These are phyloP conservation scores for Rhagoletis zephyria DNA, from an alignment of 1,140 invertebrate genomes.

Conservation along the genomic window DNA sequence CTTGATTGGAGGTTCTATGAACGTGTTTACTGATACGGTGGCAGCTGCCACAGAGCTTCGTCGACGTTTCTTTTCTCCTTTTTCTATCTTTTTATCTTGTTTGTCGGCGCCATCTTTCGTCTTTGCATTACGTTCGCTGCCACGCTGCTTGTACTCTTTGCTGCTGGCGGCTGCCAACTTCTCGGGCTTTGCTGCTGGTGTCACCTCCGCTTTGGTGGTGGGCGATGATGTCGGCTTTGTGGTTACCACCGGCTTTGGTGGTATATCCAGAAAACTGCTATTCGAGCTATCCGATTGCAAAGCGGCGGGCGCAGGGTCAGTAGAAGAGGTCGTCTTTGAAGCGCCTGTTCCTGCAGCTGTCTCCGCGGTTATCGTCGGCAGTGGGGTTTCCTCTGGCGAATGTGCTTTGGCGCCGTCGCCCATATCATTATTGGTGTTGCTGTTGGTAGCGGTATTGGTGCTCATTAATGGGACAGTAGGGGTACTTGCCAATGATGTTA, in stretches of 20 bases:
- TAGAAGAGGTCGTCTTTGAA: neutral
- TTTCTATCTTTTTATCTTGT: constrained; percentile 59
- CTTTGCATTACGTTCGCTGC: constrained; percentile 60
- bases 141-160: constrained; percentile 73
- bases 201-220: neutral
- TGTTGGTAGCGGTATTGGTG: neutral
- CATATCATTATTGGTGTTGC: neutral
- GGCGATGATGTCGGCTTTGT: constrained; percentile 1
- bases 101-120: constrained; percentile 11
- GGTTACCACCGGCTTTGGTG: constrained; percentile 21
- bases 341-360: neutral
- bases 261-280: constrained; percentile 71
- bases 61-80: constrained; percentile 76
- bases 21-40: constrained; percentile 57
- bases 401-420: neutral
- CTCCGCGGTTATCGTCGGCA: constrained; percentile 51
- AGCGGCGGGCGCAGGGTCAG: constrained; percentile 58
- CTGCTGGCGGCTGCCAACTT: constrained; percentile 55
- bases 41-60: constrained; percentile 70
- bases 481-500: neutral
- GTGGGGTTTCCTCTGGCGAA: neutral
- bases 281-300: constrained; percentile 71
- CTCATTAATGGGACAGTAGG: neutral
- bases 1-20: constrained; percentile 68
- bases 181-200: neutral